phyloP scores from a whole-genome alignment of 2,113 vertebrate genomes.

The Loxodonta africana region DNA sequence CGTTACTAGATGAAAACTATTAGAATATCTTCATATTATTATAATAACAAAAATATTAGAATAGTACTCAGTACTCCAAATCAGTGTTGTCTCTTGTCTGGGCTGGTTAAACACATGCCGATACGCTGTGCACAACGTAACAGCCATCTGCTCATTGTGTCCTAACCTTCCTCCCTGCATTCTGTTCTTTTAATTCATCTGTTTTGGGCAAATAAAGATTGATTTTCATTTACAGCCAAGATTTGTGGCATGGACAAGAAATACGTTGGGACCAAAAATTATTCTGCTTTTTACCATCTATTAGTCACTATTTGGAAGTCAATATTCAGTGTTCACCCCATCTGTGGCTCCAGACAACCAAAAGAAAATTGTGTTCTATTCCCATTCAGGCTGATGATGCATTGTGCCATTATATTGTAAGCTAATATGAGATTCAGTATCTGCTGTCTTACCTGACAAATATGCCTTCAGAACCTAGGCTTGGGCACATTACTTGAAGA shows the following conservation, averaged over 20 bases:
- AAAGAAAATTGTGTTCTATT: constrained; percentile 1
- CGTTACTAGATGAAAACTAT: not conserved
- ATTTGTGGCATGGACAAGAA: not conserved
- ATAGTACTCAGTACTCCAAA: not conserved
- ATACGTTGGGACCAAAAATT: constrained; percentile 9
- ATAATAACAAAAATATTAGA: not conserved
- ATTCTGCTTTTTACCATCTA: constrained; percentile 54
- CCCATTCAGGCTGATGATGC: not conserved
- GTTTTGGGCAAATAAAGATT: constrained; percentile 60
- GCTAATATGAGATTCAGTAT: constrained; percentile 6
- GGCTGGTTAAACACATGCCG: not conserved
- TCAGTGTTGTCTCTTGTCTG: not conserved
- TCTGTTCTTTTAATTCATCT: constrained; percentile 53
- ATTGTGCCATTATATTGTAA: not conserved
- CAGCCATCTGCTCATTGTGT: constrained; percentile 3
- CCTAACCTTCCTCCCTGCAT: not conserved
- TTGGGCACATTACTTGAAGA: not conserved
- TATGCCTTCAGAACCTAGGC: constrained; percentile 54
- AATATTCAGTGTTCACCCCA: constrained; percentile 20
- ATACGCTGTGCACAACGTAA: not conserved
- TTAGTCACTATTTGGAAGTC: constrained; percentile 63
- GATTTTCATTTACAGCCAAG: constrained; percentile 62
- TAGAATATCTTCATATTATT: not conserved
- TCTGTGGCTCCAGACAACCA: not conserved
- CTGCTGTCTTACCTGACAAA: constrained; percentile 58